These are phyloP conservation scores for Bilobella aurantiaca DNA, from an alignment of 1,140 invertebrate species.

Conservation along the genomic window DNA sequence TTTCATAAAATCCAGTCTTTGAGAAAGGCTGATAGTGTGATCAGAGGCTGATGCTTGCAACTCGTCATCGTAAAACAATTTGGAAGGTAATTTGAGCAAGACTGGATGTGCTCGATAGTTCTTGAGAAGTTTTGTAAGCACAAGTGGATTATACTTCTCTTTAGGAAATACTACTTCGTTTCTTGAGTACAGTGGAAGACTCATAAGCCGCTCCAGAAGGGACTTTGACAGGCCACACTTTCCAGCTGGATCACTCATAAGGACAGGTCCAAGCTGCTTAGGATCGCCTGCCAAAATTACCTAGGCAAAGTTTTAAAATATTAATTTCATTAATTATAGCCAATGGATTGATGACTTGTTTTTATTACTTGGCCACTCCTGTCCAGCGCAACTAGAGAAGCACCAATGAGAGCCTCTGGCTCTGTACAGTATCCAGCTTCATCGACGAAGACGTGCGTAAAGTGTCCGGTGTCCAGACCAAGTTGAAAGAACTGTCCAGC, in stretches of 20 bases:
- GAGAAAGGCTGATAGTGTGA: conserved; percentile 35
- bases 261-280: conserved; percentile 74
- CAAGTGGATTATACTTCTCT: conserved; percentile 53
- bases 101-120: conserved; percentile 63
- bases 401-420: conserved; percentile 70
- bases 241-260: conserved; percentile 53
- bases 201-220: conserved; percentile 57
- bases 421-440: conserved; percentile 85
- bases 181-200: conserved; percentile 53
- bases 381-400: conserved; percentile 26
- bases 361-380: conserved; percentile 38
- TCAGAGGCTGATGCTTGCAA: conserved; percentile 48
- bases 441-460: conserved; percentile 78
- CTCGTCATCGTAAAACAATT: conserved; percentile 69
- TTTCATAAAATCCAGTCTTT: conserved; percentile 35
- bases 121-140: conserved; percentile 58
- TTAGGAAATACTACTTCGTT: conserved; percentile 46
- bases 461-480: conserved; percentile 61
- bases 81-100: conserved; percentile 62
- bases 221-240: conserved; percentile 58
- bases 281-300: conserved; percentile 83
- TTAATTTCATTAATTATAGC: too few relatives aligned
- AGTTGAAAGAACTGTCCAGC: conserved; percentile 57
- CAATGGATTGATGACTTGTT: background rate
- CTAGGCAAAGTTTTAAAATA: conserved; percentile 31